Evolutionary conservation across 1,140 invertebrate genomes (phyloP).

Genomic region (Pogonomyrmex californicus): DNA sequence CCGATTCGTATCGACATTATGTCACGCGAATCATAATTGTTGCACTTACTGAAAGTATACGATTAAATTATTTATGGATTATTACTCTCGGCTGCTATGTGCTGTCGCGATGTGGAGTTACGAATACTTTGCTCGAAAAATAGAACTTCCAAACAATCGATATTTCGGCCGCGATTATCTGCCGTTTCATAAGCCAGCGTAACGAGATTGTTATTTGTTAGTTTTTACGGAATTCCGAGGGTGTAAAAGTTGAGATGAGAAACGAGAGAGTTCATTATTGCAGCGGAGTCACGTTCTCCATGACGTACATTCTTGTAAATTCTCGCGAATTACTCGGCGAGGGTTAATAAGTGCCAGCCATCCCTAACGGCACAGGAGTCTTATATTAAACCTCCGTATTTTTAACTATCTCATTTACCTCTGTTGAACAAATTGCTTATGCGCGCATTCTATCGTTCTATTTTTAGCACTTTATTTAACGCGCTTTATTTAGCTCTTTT

Average conservation of each 20-base stretch:
- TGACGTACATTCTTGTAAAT: constrained; percentile 30
- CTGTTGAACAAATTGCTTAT: background rate
- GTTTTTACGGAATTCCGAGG: constrained; percentile 3
- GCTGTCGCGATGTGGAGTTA: background rate
- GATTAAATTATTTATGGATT: constrained; percentile 17
- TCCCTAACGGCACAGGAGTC: background rate
- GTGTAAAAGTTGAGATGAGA: background rate
- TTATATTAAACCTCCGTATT: constrained; percentile 35
- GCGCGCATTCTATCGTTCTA: background rate
- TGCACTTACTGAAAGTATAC: background rate
- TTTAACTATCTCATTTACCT: background rate
- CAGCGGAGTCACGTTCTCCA: background rate
- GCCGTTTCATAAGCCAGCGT: background rate
- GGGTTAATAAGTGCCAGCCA: background rate
- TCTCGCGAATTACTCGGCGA: constrained; percentile 14
- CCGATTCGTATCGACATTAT: constrained; percentile 48
- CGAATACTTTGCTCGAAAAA: background rate
- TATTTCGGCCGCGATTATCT: background rate
- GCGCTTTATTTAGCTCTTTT: background rate
- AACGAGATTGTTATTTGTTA: background rate
- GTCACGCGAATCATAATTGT: constrained; percentile 53
- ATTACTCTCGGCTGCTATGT: background rate
- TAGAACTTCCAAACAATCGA: background rate
- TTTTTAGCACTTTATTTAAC: constrained; percentile 17
- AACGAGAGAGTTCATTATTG: constrained; percentile 1